Conservation (phyloP, 2,888 invertebrate species). For the Chironomus riparius region DNA sequence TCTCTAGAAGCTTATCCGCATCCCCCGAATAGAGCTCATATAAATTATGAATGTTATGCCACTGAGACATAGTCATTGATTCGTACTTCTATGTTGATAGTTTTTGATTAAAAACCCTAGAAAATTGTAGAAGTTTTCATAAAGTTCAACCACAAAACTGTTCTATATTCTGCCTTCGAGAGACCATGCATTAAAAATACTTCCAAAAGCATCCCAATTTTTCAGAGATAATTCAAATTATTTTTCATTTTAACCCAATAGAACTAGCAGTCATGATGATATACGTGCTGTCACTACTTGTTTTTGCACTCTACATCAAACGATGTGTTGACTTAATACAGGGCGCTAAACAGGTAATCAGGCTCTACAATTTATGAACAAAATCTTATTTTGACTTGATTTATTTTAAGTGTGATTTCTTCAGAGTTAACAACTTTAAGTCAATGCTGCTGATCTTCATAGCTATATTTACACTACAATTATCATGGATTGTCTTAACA, state of each 20-base stretch:
- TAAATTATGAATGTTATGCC: too few relatives aligned
- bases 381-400: neutral
- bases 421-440: neutral
- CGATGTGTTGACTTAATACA: neutral
- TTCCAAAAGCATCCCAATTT: too few relatives aligned
- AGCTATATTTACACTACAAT: neutral
- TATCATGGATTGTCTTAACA: neutral
- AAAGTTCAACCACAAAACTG: too few relatives aligned
- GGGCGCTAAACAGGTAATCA: neutral
- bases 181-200: too few relatives aligned
- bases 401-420: neutral
- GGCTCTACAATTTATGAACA: neutral
- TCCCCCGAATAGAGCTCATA: too few relatives aligned
- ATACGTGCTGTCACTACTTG: neutral
- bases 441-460: neutral
- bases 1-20: too few relatives aligned
- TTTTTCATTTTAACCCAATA: neutral
- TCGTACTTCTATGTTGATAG: too few relatives aligned
- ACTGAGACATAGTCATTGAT: too few relatives aligned
- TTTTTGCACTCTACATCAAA: neutral
- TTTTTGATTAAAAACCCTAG: too few relatives aligned
- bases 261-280: neutral
- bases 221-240: too few relatives aligned
- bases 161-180: too few relatives aligned
- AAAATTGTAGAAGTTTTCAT: too few relatives aligned